Evolutionary conservation across 92 coral and sea anemone species (phyloP).

Genomic region (Zoanthus sociatus): DNA sequence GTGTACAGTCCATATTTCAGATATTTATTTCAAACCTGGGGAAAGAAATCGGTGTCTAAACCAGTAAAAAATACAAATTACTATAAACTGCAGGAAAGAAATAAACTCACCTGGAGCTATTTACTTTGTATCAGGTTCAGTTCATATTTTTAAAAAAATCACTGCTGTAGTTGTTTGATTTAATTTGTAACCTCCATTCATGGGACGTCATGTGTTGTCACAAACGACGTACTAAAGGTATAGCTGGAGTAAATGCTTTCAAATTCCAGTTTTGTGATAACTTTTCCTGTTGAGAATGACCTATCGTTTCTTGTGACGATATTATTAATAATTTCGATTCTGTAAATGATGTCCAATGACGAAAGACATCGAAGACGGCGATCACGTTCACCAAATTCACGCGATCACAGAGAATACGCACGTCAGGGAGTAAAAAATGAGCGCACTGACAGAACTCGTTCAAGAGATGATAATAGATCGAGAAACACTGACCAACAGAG

Average conservation of each 20-base stretch:
- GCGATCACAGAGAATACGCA: background rate
- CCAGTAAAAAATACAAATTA: too few species aligned
- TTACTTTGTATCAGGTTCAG: too few species aligned
- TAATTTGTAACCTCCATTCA: background rate
- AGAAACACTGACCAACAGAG: slow-evolving; percentile 40
- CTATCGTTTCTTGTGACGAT: background rate
- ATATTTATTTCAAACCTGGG: too few species aligned
- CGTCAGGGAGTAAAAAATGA: slow-evolving; percentile 35
- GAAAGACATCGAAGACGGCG: slow-evolving; percentile 25
- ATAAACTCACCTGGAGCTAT: too few species aligned
- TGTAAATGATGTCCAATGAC: slow-evolving; percentile 15
- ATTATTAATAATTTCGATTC: background rate
- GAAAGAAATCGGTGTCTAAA: too few species aligned
- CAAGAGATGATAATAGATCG: slow-evolving; percentile 37
- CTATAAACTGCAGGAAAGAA: too few species aligned
- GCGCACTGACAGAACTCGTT: slow-evolving; percentile 35
- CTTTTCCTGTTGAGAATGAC: background rate
- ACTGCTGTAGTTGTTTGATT: background rate
- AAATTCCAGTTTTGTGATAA: background rate
- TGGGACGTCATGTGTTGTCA: background rate
- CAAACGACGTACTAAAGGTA: background rate
- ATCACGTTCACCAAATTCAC: slow-evolving; percentile 35
- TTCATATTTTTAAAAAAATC: too few species aligned
- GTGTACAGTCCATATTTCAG: too few species aligned
- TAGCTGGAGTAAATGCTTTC: background rate